A percentile compares a stretch with the other conserved stretches of the same genome.
These are phyloP conservation scores for Cheirogaleus medius DNA, from an alignment of 2,113 vertebrate species.

Conservation along the genomic window DNA sequence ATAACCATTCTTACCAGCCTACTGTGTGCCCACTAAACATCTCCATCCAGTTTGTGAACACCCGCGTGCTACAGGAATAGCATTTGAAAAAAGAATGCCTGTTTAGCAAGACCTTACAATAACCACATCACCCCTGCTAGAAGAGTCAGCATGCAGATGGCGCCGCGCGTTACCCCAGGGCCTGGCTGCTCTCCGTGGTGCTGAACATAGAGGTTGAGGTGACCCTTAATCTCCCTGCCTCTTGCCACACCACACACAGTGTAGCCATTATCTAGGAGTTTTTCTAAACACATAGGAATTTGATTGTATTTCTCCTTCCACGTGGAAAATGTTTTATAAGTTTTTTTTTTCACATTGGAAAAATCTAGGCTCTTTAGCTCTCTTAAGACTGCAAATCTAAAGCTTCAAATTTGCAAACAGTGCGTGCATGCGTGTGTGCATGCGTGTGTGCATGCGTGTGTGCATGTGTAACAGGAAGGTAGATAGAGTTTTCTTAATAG, in stretches of 20 bases:
- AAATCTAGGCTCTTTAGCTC: background rate
- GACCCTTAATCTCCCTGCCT: background rate
- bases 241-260: background rate
- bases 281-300: slow-evolving; percentile 7
- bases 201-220: slow-evolving; percentile 20
- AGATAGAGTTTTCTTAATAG: background rate
- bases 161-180: fast-evolving
- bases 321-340: background rate
- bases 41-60: background rate
- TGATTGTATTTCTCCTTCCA: background rate
- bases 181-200: slow-evolving; percentile 64
- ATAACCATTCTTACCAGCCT: background rate
- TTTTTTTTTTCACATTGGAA: background rate
- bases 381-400: slow-evolving; percentile 20
- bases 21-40: background rate
- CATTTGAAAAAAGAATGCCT: background rate
- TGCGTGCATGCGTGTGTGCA: too few relatives aligned
- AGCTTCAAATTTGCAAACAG: background rate
- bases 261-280: background rate
- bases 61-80: background rate
- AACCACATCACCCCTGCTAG: background rate
- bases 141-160: background rate
- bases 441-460: background rate
- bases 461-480: background rate
- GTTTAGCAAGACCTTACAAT: background rate